Conservation (phyloP, 2,888 invertebrate genomes). For the Steromphala cineraria region DNA sequence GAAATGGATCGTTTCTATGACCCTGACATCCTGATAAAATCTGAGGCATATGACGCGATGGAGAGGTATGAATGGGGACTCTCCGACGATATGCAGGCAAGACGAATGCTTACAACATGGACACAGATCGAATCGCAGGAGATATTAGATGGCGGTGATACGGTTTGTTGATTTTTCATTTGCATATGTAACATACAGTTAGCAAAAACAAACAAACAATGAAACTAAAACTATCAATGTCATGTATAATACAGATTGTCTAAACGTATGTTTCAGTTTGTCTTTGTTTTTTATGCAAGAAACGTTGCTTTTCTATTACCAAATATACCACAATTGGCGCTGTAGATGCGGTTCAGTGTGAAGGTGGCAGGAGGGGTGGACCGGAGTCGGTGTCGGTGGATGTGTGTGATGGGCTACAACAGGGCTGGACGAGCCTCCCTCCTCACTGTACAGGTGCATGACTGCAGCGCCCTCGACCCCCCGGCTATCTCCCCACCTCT, state of each 20-base stretch:
- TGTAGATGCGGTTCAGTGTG: no score
- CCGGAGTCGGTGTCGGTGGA: neutral
- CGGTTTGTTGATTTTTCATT: no score
- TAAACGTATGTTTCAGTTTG: no score
- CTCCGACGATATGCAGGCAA: slow-evolving; percentile 24
- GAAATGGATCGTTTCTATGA: slow-evolving; percentile 28
- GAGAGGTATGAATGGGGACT: slow-evolving; percentile 32
- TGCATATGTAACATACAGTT: no score
- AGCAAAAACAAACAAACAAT: no score
- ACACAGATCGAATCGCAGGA: neutral
- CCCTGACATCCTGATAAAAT: slow-evolving; percentile 25
- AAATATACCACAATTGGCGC: neutral
- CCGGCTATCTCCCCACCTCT: slow-evolving; percentile 36
- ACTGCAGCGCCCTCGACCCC: slow-evolving; percentile 44
- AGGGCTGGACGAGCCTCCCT: slow-evolving; percentile 37
- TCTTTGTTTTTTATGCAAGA: no score
- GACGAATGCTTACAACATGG: slow-evolving; percentile 26
- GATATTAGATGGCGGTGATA: no score
- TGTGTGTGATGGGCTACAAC: slow-evolving; percentile 41
- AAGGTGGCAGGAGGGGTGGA: no score
- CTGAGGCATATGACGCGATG: slow-evolving; percentile 18
- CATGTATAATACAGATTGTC: no score
- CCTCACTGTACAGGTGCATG: slow-evolving; percentile 36
- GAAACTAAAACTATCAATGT: no score
- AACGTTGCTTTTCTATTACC: no score